A percentile compares a stretch with the other conserved stretches of the same genome.
Evolutionary conservation across 2,113 vertebrate species (phyloP).

Genomic region (Plestiodon gilberti): DNA sequence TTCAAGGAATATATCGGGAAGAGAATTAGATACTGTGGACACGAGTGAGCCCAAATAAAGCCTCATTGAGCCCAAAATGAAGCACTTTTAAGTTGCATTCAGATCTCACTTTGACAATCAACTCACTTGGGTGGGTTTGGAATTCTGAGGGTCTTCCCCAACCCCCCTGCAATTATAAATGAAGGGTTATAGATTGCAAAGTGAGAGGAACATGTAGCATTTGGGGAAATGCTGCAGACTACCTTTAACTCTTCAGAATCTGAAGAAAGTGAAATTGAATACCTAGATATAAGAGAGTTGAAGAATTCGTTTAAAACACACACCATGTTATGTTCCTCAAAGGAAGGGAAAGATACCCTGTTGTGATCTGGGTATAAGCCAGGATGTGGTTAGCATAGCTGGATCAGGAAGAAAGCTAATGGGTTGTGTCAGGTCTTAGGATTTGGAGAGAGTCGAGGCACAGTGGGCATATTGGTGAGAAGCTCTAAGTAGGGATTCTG

Average conservation of each 20-base stretch:
- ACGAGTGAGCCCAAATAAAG: not conserved
- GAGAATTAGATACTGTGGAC: conserved; percentile 2
- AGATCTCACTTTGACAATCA: not conserved
- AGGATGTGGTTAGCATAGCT: not conserved
- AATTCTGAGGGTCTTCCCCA: no score
- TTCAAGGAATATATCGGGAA: not conserved
- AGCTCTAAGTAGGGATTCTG: not conserved
- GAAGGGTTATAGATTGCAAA: not conserved
- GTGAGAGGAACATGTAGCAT: not conserved
- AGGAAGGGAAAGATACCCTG: not conserved
- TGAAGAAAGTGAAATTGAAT: not conserved
- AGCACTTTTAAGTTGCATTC: not conserved
- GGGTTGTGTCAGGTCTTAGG: no score
- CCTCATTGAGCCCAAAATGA: no score
- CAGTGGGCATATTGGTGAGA: no score
- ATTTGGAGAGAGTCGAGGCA: not conserved
- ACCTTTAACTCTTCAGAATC: not conserved
- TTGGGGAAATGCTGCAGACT: not conserved
- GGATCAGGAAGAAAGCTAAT: not conserved
- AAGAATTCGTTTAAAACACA: no score
- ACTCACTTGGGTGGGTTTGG: not conserved
- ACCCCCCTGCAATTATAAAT: not conserved
- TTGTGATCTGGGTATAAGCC: not conserved
- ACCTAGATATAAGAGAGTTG: not conserved
- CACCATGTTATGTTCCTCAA: not conserved